Evolutionary conservation across 2,888 invertebrate genomes (phyloP), one percentile per base, ranked within the genome.

Genomic region (Xestia sexstrigata): DNA sequence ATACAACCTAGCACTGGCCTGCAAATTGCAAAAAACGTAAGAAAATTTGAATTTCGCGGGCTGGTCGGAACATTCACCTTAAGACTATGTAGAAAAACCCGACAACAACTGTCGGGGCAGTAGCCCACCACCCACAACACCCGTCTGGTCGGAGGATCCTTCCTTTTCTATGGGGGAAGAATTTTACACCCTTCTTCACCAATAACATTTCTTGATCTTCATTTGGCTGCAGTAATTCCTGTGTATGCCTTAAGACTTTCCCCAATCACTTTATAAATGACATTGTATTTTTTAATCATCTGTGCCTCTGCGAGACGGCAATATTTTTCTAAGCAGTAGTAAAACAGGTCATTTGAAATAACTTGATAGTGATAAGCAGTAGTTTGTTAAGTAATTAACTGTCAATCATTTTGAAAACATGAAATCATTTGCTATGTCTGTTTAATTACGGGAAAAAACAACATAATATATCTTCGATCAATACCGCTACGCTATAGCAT

Each of bases 321-420:
- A 20, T 70, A 26, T n/a, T 39, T 70, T 39, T 39, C n/a, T 6
- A 13, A 11, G 20, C 20, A 20, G n/a, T 20, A 20, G 9, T 15
- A 55, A 55, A 39, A n/a, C 39, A n/a, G 9, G n/a, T 15, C 0
- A 7, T n/a, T 69, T 20, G 2, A 13, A 35, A n/a, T 13, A 39
- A 71, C 7, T 26, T 4, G 23, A 42, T 5, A 23, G 52, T 30
- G 52, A 6, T 13, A 8, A 26, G 15, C 47, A 39, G 3, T 72
- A 52, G 39, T 35, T 39, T 49, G 15, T 4, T 30, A 73, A 42
- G 26, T 52, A 45, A 73, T n/a, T 8, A 3, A 55, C n/a, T 30
- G 1, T 74, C 74, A 74, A 55, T 74, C 17, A 30, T 9, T 74
- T 55, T 30, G 30, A 42, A 17, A 42, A 62, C n/a, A 70, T 7